Conservation (phyloP, 2,888 invertebrate genomes). For the Acrobeloides nanus region DNA sequence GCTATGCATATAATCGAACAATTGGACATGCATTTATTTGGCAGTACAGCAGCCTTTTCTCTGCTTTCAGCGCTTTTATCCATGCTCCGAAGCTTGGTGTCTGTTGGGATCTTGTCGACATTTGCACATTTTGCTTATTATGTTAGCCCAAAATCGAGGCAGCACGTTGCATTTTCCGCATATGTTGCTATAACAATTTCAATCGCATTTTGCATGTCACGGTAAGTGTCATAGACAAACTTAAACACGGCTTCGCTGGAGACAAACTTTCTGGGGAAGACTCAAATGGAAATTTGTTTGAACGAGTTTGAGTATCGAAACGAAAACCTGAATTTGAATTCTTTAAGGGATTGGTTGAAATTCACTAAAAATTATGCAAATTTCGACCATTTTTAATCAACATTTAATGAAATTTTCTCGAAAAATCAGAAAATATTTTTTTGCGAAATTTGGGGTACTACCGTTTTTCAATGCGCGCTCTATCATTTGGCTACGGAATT, state of each 20-base stretch:
- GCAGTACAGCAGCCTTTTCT: constrained; percentile 65
- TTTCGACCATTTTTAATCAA: not conserved
- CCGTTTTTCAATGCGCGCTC: too few species aligned
- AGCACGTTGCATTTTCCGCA: constrained; percentile 70
- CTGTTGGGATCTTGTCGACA: constrained; percentile 17
- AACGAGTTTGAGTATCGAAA: too few species aligned
- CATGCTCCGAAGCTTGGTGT: constrained; percentile 15
- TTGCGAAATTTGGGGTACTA: too few species aligned
- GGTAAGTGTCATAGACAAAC: too few species aligned
- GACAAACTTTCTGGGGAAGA: not conserved
- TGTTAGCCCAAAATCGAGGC: constrained; percentile 33
- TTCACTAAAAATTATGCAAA: constrained; percentile 3
- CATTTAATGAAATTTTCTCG: constrained; percentile 4
- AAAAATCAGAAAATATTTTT: not conserved
- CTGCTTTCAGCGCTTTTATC: constrained; percentile 55
- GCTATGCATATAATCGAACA: constrained; percentile 92
- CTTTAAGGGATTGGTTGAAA: not conserved
- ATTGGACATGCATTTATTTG: constrained; percentile 61
- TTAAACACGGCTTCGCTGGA: too few species aligned
- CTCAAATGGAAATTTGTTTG: not conserved
- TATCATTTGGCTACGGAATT: too few species aligned
- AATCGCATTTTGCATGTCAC: constrained; percentile 80
- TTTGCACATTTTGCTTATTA: constrained; percentile 20
- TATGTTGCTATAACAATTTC: constrained; percentile 73
- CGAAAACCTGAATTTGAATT: too few species aligned